Base-by-base conservation (phyloP, 1,140 invertebrate species). In the Brevipalpus yothersi region DNA sequence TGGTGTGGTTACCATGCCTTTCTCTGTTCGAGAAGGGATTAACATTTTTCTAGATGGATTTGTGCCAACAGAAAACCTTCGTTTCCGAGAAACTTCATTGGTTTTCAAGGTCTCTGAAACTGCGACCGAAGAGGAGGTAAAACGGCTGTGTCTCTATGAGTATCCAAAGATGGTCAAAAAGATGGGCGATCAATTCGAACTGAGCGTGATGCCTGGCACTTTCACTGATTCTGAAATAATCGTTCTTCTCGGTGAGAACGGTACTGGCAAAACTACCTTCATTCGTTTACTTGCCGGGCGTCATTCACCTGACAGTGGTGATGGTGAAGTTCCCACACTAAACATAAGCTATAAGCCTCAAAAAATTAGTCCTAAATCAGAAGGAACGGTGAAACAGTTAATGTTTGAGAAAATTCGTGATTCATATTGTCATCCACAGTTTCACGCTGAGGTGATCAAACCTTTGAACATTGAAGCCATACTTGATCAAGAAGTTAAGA, bases 291-390 rank as follows among this genome's bases (percentile, higher is more conserved):
- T 99, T 64, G 95, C 94, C 67, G 95, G 95, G 45, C 86, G 90
- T 68, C 74, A 98, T 64, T 76, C 83, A 65, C 84, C 93, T 13
- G 93, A 99, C 76, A 80, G 80, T 64, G 90, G 86, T 68, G 81
- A 80, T 80, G 84, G 76, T 59, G 82, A 86, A 63, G 76, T 96
- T 62, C 94, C 94, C 4, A 79, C 85, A 66, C 71, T 99, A 60
- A 88, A 96, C 70, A 94, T 99, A 66, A 97, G 92, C 73, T 99
- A 99, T 75, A 99, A 99, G 72, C 95, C 95, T 45, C 95, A 99
- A 75, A 98, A 98, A 71, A 98, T 99, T 67, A 95, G 90, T 67
- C 94, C 95, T 0, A 98, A 97, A 73, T 92, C 84, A 62, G 83
- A 91, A 61, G 91, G 91, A 19, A 79, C 86, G 62, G 94, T 98